Conservation (phyloP, 2,113 vertebrate genomes). For the Callospermophilus lateralis region DNA sequence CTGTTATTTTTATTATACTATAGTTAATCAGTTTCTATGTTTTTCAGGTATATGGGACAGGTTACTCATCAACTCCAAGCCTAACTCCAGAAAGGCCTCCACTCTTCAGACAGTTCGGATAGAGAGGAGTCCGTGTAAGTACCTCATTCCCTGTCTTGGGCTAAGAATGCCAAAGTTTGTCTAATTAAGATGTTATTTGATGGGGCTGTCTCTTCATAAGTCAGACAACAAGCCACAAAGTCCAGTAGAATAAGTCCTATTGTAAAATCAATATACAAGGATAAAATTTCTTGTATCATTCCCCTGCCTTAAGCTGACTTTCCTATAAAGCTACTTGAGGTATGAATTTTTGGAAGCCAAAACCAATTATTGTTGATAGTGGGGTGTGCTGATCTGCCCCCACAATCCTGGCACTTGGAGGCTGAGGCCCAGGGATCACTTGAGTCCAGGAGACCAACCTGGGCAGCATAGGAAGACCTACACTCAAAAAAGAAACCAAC, state of each 20-base stretch:
- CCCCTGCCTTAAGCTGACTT: background rate
- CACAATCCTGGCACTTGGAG: background rate
- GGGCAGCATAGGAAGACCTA: background rate
- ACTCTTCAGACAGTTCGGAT: slow-evolving; percentile 90
- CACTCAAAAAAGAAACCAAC: background rate
- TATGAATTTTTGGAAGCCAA: slow-evolving; percentile 2
- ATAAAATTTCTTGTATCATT: background rate
- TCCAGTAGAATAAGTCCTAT: background rate
- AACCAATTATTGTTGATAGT: slow-evolving; percentile 1
- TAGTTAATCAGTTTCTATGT: background rate
- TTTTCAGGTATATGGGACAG: slow-evolving; percentile 91
- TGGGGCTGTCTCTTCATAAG: background rate
- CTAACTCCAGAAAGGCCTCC: slow-evolving; percentile 71
- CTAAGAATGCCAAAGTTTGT: background rate
- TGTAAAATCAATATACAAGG: background rate
- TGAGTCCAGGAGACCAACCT: background rate
- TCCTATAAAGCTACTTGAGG: background rate
- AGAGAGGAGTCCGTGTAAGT: slow-evolving; percentile 93
- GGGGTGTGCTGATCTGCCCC: background rate
- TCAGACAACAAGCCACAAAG: background rate
- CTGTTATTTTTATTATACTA: background rate
- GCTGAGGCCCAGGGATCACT: background rate
- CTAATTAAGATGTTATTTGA: background rate
- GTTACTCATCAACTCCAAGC: slow-evolving; percentile 90
- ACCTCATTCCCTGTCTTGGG: background rate